phyloP scores from a whole-genome alignment of 1,140 invertebrate species.

The Batillaria attramentaria region DNA sequence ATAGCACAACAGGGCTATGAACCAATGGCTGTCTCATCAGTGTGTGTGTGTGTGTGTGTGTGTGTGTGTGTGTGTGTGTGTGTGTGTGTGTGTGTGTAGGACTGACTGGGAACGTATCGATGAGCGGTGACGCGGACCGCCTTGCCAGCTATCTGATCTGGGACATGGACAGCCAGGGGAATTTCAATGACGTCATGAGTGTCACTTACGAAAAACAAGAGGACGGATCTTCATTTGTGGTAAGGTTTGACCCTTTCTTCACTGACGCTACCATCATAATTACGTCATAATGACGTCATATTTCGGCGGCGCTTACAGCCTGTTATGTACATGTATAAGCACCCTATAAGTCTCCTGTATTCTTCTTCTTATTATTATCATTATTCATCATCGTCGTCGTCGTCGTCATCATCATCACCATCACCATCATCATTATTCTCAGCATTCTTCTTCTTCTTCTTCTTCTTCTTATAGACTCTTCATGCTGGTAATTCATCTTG shows the following conservation, averaged over 20 bases:
- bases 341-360: no score
- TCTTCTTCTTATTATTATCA: no score
- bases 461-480: background rate
- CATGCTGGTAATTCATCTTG: no score
- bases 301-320: no score
- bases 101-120: constrained; percentile 26
- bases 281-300: no score
- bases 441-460: no score
- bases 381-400: background rate
- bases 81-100: constrained; percentile 25
- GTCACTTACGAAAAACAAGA: constrained; percentile 16
- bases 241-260: no score
- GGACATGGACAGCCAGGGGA: constrained; percentile 21
- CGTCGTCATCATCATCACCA: background rate
- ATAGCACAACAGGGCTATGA: no score
- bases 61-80: background rate
- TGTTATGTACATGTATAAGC: no score
- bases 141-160: constrained; percentile 26
- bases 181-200: background rate
- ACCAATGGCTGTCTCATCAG: no score
- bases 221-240: no score
- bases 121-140: constrained; percentile 20
- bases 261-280: no score
- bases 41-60: background rate
- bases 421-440: constrained; percentile 12